Evolutionary conservation across 2,797 vertebrate genomes (phyloP).

Genomic region (Vipera ursinii): DNA sequence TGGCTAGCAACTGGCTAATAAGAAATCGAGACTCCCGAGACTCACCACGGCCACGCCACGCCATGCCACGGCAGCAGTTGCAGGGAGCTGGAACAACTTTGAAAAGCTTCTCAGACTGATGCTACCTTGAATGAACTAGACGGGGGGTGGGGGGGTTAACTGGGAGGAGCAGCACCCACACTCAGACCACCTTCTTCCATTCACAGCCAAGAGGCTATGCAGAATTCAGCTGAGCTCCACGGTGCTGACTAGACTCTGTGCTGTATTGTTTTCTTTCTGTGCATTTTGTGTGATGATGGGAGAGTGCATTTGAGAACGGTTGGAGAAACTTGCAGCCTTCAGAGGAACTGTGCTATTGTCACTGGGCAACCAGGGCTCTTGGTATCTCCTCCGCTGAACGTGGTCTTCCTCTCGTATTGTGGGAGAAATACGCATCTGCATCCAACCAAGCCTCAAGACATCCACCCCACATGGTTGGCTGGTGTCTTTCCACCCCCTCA

Average conservation of each 20-base stretch:
- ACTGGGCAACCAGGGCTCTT: not conserved
- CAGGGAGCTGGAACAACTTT: not conserved
- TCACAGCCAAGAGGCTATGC: not conserved
- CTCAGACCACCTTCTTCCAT: constrained; percentile 2
- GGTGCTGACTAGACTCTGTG: constrained; percentile 10
- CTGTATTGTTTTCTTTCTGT: not conserved
- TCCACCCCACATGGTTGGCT: constrained; percentile 20
- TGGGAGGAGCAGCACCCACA: not conserved
- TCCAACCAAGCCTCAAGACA: constrained; percentile 17
- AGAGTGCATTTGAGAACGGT: not conserved
- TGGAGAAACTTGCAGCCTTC: not conserved
- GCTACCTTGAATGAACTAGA: not conserved
- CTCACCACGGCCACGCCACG: not conserved
- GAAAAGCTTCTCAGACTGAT: not conserved
- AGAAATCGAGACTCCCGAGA: not conserved
- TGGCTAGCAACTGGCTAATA: not conserved
- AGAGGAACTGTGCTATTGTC: not conserved
- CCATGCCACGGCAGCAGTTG: not conserved
- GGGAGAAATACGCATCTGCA: not conserved
- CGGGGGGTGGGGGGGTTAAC: not conserved
- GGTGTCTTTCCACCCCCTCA: constrained; percentile 16
- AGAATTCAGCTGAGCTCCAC: not conserved
- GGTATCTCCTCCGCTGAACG: not conserved
- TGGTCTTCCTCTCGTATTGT: not conserved
- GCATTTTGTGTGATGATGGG: not conserved